phyloP scores from a whole-genome alignment of 2,113 vertebrate species.

The Varanus komodoensis region DNA sequence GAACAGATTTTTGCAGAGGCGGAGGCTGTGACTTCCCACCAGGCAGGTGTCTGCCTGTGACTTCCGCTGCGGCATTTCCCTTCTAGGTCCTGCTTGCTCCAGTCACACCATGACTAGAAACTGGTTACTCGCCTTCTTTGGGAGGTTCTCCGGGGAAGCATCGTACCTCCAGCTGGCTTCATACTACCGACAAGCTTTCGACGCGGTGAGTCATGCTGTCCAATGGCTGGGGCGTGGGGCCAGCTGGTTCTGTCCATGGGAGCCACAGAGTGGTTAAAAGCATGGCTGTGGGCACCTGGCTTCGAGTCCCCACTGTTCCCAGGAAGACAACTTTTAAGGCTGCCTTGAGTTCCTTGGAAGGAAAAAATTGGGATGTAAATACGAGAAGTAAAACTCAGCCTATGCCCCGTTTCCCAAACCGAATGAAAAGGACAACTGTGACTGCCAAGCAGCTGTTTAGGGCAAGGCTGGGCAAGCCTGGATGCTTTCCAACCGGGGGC shows the following conservation, averaged over 20 bases:
- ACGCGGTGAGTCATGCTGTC: slow-evolving; percentile 48
- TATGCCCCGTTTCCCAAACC: background rate
- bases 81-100: slow-evolving; percentile 42
- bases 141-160: slow-evolving; percentile 24
- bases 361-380: no score
- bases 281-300: no score
- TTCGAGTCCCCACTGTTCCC: no score
- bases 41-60: background rate
- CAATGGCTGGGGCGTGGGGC: background rate
- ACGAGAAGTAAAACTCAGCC: no score
- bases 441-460: background rate
- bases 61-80: background rate
- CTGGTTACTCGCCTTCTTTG: slow-evolving; percentile 38
- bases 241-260: background rate
- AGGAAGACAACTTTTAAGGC: no score
- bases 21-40: background rate
- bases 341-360: no score
- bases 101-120: slow-evolving; percentile 16
- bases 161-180: slow-evolving; percentile 34
- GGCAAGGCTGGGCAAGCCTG: background rate
- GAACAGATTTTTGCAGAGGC: background rate
- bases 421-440: background rate
- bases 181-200: slow-evolving; percentile 33
- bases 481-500: background rate
- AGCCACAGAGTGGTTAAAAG: no score